Conservation (phyloP, 2,113 vertebrate genomes). For the Eupsittula cactorum region DNA sequence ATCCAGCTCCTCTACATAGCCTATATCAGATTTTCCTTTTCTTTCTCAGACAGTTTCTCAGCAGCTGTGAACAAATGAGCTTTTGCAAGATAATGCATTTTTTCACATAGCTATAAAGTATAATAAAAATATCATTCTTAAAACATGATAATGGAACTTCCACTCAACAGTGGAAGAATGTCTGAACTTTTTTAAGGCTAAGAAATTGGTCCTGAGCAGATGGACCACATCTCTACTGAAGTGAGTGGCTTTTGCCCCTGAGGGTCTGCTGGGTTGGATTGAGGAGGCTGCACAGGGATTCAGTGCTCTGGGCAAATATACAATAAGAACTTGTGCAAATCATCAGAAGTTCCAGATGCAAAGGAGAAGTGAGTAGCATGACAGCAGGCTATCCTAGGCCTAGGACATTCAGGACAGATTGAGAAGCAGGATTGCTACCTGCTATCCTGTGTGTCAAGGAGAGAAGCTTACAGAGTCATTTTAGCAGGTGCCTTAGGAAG, state of each 20-base stretch:
- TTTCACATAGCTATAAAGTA: not conserved
- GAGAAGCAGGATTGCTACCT: not conserved
- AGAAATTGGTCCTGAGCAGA: not conserved
- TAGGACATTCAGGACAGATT: not conserved
- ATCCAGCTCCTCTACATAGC: not conserved
- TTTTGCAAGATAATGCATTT: not conserved
- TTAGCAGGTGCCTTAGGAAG: not conserved
- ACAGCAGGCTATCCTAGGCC: not conserved
- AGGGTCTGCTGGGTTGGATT: not conserved
- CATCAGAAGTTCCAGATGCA: not conserved
- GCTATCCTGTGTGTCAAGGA: not conserved
- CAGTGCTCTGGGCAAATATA: not conserved
- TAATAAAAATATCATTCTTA: not conserved
- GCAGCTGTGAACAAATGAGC: not conserved
- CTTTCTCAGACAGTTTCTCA: not conserved
- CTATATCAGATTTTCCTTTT: not conserved
- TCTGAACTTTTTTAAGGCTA: not conserved
- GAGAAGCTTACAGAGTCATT: not conserved
- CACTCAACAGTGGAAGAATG: not conserved
- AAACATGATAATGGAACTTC: not conserved
- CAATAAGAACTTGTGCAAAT: not conserved
- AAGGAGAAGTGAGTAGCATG: not conserved
- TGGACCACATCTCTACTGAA: not conserved
- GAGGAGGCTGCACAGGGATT: not conserved
- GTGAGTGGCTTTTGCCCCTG: not conserved